Evolutionary conservation across 2,797 vertebrate genomes (phyloP).

Genomic region (Falco rusticolus): DNA sequence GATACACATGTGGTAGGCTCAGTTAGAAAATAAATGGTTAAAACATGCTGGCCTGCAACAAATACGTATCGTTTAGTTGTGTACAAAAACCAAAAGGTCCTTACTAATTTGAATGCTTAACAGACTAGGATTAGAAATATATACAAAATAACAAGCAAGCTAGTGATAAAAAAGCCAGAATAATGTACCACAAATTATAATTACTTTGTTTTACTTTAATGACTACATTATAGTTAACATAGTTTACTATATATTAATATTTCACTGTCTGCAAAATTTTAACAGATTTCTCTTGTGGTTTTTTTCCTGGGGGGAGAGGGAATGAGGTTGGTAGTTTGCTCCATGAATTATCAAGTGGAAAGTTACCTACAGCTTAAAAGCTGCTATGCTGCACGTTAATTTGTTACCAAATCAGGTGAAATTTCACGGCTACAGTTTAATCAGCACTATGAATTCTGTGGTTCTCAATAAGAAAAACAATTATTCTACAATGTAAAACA

Average conservation of each 20-base stretch:
- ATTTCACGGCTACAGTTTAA: neutral
- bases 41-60: neutral
- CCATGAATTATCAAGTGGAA: constrained; percentile 13
- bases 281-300: neutral
- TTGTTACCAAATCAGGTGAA: constrained; percentile 43
- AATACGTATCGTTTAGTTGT: neutral
- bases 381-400: constrained; percentile 13
- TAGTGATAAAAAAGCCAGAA: constrained; percentile 14
- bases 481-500: neutral
- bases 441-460: neutral
- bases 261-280: neutral
- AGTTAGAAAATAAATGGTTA: neutral
- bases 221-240: neutral
- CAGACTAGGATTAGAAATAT: neutral
- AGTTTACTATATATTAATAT: neutral
- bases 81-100: neutral
- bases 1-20: neutral
- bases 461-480: neutral
- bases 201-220: neutral
- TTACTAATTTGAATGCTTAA: neutral
- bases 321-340: neutral
- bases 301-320: neutral
- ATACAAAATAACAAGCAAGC: neutral
- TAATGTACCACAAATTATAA: neutral
- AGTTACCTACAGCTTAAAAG: constrained; percentile 19